A percentile compares a stretch with the other conserved stretches of the same genome.
These are phyloP conservation scores for Cremastinae sp. DNA, from an alignment of 2,888 invertebrate species.

Conservation along the genomic window DNA sequence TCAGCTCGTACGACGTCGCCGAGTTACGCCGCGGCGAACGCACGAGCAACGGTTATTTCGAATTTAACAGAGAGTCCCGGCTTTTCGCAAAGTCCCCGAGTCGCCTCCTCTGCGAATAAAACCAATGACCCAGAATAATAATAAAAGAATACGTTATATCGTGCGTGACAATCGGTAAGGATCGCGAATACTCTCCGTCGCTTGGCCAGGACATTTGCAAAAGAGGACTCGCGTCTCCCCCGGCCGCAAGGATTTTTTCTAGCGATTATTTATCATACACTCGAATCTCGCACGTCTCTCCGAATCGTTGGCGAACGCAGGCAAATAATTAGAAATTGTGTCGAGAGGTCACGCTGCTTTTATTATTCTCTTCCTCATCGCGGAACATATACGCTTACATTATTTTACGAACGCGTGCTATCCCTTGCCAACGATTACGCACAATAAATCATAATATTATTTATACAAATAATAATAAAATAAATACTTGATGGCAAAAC, in stretches of 20 bases:
- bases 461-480: too few relatives aligned
- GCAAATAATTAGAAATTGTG: conserved; percentile 39
- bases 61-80: background rate
- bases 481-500: too few relatives aligned
- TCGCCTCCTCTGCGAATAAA: conserved; percentile 4
- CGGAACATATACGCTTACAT: too few relatives aligned
- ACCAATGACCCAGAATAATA: conserved; percentile 59
- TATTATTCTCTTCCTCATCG: conserved; percentile 1
- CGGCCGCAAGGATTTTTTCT: conserved; percentile 5
- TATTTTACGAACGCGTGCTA: too few relatives aligned
- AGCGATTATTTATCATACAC: conserved; percentile 12
- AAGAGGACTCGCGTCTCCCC: conserved; percentile 44
- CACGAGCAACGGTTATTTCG: background rate
- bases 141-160: conserved; percentile 27
- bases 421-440: too few relatives aligned
- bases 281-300: conserved; percentile 9
- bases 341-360: conserved; percentile 18
- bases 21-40: background rate
- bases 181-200: background rate
- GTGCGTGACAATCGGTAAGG: conserved; percentile 13
- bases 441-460: too few relatives aligned
- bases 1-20: conserved; percentile 18
- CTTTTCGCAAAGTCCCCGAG: too few relatives aligned
- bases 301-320: background rate
- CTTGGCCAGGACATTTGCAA: conserved; percentile 27